Evolutionary conservation across 64 coral and sea anemone species (phyloP), one percentile per base, ranked within the genome.

Genomic region (Montipora sp.): DNA sequence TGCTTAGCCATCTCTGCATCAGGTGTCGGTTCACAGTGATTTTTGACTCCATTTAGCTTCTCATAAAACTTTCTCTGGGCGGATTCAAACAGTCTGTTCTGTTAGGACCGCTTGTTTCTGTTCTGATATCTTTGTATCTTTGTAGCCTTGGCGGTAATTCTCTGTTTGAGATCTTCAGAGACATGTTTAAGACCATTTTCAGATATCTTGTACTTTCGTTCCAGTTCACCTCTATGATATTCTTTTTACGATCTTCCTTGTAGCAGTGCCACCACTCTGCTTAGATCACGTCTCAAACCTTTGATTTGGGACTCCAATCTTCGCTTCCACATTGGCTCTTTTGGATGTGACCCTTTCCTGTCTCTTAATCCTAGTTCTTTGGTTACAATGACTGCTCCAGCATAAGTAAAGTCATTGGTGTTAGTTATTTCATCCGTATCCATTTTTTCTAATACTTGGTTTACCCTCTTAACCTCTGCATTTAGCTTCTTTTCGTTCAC

Each of bases 121-220:
- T 46, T 79, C 53, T 90, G 60, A 80, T 90, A 90, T 80, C 47
- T 81, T 82, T 82, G 76, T 57, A 80, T 80, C 47, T 81, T 82
- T 82, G 76, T 57, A 80, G 23, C 63, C 77, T 68, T 90, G 58
- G 45, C 13, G 18, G 15, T 72, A 70, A 81, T 69, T 90, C 58
- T 90, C 72, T 90, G 57, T 90, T 81, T 81, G 63, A 81, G 76
- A 20, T 51, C 77, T 69, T 80, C 77, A 15, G 57, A 60, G 7
- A 80, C 75, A 59, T 66, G 53, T 81, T 57, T 81, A 63, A 80
- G 43, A 70, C 76, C 59, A 48, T 90, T 90, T 80, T 82, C 61
- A 75, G 47, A 77, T 77, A 89, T 77, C 71, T 89, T 60, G 75
- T 89, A 89, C 88, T 77, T 89, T 89, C 75, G 71, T 77, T 79